A percentile compares a stretch with the other conserved stretches of the same genome.
Evolutionary conservation across 2,797 vertebrate genomes (phyloP).

Genomic region (Eulemur albifrons): DNA sequence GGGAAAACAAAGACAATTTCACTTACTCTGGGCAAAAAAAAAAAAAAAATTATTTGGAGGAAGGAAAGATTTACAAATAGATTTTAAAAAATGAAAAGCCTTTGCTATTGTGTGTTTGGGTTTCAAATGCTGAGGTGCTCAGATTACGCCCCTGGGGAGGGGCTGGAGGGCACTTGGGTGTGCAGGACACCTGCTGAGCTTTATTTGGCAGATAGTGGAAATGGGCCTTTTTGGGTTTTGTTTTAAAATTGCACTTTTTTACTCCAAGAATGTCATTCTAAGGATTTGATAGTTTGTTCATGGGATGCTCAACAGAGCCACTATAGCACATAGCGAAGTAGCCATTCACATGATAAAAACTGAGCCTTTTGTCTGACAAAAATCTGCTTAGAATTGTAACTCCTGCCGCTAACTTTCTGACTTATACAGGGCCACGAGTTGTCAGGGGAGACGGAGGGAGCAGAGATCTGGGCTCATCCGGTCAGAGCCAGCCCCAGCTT

Average conservation of each 20-base stretch:
- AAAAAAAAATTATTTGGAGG: neutral
- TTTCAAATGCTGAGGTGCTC: neutral
- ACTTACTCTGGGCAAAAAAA: neutral
- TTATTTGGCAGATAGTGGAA: constrained; percentile 44
- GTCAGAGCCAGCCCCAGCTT: constrained; percentile 34
- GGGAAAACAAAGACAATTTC: constrained; percentile 68
- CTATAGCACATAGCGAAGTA: constrained; percentile 7
- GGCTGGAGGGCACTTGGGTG: neutral
- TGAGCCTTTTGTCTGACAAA: constrained; percentile 61
- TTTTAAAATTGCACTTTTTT: constrained; percentile 38
- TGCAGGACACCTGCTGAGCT: neutral
- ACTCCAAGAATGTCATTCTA: constrained; percentile 44
- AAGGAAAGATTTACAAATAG: constrained; percentile 26
- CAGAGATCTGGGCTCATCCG: neutral
- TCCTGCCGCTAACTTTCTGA: constrained; percentile 45
- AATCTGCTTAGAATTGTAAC: constrained; percentile 47
- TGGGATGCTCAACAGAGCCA: constrained; percentile 45
- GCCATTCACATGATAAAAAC: constrained; percentile 68
- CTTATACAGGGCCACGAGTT: constrained; percentile 17
- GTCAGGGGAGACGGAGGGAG: constrained; percentile 39
- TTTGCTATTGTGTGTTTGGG: neutral
- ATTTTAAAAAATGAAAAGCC: neutral
- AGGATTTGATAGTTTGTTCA: constrained; percentile 47
- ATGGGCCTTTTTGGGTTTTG: neutral
- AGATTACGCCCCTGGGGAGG: neutral